Percentiles rank a stretch among this genome's conserved stretches.
phyloP scores from a whole-genome alignment of 1,140 invertebrate species.

The Temnothorax longispinosus region DNA sequence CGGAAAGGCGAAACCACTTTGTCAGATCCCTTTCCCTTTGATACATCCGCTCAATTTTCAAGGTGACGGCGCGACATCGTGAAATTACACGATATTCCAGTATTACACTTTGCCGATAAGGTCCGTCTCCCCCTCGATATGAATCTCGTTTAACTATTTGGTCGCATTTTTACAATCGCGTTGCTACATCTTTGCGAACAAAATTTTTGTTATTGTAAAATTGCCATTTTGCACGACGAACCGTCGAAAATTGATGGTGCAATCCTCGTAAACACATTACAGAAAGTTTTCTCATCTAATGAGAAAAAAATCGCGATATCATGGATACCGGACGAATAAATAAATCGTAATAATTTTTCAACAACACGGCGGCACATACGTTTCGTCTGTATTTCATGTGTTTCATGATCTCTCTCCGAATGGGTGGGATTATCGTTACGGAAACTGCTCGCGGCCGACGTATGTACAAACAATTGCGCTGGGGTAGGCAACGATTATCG shows the following conservation, averaged over 20 bases:
- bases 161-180: background rate
- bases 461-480: conserved; percentile 35
- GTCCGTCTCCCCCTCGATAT: no score
- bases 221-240: background rate
- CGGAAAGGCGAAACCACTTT: conserved; percentile 15
- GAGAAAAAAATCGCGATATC: background rate
- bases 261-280: background rate
- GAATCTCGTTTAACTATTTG: background rate
- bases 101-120: conserved; percentile 21
- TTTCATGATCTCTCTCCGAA: conserved; percentile 3
- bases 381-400: background rate
- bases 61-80: conserved; percentile 2
- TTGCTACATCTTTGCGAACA: background rate
- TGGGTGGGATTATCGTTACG: conserved; percentile 8
- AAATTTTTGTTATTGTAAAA: background rate
- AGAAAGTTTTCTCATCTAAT: background rate
- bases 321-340: background rate
- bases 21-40: conserved; percentile 37
- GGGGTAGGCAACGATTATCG: conserved; percentile 36
- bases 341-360: conserved; percentile 19
- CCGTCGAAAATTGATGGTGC: background rate
- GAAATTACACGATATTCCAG: background rate
- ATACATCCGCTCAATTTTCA: conserved; percentile 41
- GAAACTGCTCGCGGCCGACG: conserved; percentile 21
- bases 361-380: background rate